Evolutionary conservation across 2,113 vertebrate species (phyloP).

Genomic region (Rhinoptilus africanus): DNA sequence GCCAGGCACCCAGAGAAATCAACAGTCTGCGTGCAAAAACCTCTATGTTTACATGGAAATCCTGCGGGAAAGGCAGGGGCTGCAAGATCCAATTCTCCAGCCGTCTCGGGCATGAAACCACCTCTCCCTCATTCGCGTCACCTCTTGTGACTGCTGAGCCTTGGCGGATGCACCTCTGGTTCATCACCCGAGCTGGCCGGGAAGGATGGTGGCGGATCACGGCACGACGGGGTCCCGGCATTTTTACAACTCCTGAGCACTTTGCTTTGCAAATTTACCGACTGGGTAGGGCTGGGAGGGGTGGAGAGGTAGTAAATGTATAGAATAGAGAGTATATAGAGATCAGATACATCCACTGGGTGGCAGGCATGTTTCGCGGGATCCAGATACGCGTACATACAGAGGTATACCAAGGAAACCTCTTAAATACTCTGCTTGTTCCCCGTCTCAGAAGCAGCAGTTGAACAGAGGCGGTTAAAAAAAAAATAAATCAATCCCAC

Average conservation of each 20-base stretch:
- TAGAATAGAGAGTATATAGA: not conserved
- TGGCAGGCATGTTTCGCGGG: constrained; percentile 43
- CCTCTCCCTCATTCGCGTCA: fast-evolving
- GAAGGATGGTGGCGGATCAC: fast-evolving
- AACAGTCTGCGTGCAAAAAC: fast-evolving
- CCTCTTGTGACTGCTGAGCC: not conserved
- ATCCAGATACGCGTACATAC: not conserved
- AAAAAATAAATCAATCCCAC: not conserved
- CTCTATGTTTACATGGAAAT: not conserved
- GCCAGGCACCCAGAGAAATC: not conserved
- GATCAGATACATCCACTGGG: constrained; percentile 52
- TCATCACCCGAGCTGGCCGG: fast-evolving
- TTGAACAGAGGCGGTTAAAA: fast-evolving
- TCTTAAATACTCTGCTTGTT: not conserved
- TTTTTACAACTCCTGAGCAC: not conserved
- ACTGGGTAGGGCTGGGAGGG: fast-evolving
- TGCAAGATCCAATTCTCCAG: not conserved
- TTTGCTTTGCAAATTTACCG: not conserved
- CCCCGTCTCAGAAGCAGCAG: not conserved
- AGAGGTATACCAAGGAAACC: not conserved
- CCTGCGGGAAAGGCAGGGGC: fast-evolving
- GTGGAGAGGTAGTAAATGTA: not conserved
- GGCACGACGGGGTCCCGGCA: fast-evolving
- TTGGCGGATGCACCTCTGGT: fast-evolving
- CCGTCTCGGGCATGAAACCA: fast-evolving